A percentile compares a stretch with the other conserved stretches of the same genome.
phyloP scores from a whole-genome alignment of 2,797 vertebrate species.

The Manis javanica region DNA sequence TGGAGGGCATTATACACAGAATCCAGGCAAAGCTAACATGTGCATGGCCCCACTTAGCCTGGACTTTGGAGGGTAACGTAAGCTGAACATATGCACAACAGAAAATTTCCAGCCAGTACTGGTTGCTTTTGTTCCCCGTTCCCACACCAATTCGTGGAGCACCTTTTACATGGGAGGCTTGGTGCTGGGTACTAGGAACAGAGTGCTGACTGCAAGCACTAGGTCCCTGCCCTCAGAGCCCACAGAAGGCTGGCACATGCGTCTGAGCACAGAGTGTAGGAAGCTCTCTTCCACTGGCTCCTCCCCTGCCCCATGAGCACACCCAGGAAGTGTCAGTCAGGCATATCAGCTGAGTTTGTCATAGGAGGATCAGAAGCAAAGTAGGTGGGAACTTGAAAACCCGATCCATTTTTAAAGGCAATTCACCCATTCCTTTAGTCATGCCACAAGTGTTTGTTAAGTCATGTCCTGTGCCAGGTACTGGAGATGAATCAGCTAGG shows the following conservation, averaged over 20 bases:
- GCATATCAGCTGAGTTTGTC: neutral
- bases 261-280: neutral
- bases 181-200: rapidly evolving
- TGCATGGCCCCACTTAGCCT: neutral
- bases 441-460: neutral
- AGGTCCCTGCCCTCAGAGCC: neutral
- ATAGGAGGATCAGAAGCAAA: neutral
- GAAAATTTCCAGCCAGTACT: neutral
- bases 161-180: neutral
- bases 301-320: neutral
- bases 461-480: neutral
- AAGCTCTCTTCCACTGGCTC: neutral
- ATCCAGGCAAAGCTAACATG: neutral
- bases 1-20: neutral
- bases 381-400: neutral
- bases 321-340: slow-evolving; percentile 56
- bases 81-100: neutral
- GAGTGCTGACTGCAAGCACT: rapidly evolving
- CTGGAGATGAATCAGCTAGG: slow-evolving; percentile 32
- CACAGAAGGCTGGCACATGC: rapidly evolving
- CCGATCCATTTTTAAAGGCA: neutral
- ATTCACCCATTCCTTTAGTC: neutral
- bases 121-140: neutral
- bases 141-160: neutral
- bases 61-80: rapidly evolving